phyloP scores from a whole-genome alignment of 2,113 vertebrate genomes.

The Oxygymnocypris stewartii region DNA sequence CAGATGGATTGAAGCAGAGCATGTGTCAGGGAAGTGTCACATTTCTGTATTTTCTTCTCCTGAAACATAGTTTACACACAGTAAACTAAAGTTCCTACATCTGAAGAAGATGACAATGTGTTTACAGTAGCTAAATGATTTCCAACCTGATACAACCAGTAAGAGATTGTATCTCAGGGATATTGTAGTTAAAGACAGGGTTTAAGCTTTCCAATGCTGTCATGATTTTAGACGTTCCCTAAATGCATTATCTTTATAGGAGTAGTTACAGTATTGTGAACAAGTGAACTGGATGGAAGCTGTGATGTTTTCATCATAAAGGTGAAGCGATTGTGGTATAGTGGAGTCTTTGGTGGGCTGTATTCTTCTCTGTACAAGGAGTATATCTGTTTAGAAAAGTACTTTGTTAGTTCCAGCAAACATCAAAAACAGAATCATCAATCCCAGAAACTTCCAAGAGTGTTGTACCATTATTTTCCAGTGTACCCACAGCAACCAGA shows the following conservation, averaged over 20 bases:
- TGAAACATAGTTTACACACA: neutral
- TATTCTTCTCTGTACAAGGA: conserved; percentile 6
- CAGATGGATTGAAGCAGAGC: neutral
- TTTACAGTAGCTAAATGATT: neutral
- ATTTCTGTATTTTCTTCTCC: neutral
- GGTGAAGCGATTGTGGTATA: conserved; percentile 1
- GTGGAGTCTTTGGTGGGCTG: neutral
- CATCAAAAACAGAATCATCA: conserved; percentile 49
- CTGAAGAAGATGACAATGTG: neutral
- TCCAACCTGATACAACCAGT: neutral
- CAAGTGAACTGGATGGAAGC: neutral
- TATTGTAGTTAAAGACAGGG: neutral
- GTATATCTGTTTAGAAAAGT: conserved; percentile 42
- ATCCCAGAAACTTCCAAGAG: conserved; percentile 41
- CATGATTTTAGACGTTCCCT: neutral
- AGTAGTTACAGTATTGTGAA: neutral
- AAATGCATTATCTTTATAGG: neutral
- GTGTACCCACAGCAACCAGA: conserved; percentile 45
- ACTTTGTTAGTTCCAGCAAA: conserved; percentile 38
- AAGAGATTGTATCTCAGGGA: neutral
- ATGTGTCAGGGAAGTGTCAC: neutral
- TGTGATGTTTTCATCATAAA: neutral
- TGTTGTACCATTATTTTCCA: conserved; percentile 40
- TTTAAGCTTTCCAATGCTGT: neutral
- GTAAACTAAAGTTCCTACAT: neutral